phyloP scores from a whole-genome alignment of 1,140 invertebrate species.

The Pachypsylla venusta region DNA sequence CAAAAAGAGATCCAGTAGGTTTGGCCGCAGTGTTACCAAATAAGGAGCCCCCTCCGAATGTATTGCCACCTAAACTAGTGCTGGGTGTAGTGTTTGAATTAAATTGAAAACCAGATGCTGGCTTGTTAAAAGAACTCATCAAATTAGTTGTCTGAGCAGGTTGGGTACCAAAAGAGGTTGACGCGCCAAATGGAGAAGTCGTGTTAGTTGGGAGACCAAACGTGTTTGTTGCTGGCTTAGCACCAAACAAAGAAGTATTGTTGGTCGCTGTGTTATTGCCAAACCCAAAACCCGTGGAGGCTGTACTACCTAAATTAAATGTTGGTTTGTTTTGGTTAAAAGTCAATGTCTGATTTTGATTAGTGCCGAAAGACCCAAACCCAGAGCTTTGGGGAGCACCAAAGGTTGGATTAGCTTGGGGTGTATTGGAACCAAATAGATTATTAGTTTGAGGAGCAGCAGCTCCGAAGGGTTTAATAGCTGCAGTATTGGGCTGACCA shows the following conservation, averaged over 20 bases:
- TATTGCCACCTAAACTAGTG: conserved; percentile 27
- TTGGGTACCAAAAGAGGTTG: conserved; percentile 34
- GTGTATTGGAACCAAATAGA: conserved; percentile 28
- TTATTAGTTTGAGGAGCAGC: conserved; percentile 33
- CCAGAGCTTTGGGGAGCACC: conserved; percentile 31
- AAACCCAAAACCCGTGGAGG: conserved; percentile 21
- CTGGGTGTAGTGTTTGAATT: conserved; percentile 34
- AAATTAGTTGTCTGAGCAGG: conserved; percentile 32
- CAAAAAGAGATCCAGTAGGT: conserved; percentile 40
- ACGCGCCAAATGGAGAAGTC: conserved; percentile 38
- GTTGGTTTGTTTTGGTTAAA: conserved; percentile 35
- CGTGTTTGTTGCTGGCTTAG: conserved; percentile 32
- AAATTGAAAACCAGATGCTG: conserved; percentile 34
- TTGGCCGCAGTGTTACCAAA: conserved; percentile 35
- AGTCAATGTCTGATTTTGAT: conserved; percentile 14
- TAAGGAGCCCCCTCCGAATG: conserved; percentile 29
- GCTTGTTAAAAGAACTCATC: conserved; percentile 31
- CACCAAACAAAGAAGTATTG: conserved; percentile 28
- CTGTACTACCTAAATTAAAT: conserved; percentile 32
- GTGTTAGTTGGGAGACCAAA: conserved; percentile 33
- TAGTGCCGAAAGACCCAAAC: conserved; percentile 32
- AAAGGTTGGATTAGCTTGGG: conserved; percentile 32
- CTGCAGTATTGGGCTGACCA: conserved; percentile 4
- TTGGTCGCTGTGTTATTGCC: conserved; percentile 24
- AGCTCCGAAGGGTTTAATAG: conserved; percentile 31